Percentiles rank a stretch among this genome's conserved stretches.
Conservation (phyloP, 2,797 vertebrate genomes). For the Yasuhikotakia modesta region DNA sequence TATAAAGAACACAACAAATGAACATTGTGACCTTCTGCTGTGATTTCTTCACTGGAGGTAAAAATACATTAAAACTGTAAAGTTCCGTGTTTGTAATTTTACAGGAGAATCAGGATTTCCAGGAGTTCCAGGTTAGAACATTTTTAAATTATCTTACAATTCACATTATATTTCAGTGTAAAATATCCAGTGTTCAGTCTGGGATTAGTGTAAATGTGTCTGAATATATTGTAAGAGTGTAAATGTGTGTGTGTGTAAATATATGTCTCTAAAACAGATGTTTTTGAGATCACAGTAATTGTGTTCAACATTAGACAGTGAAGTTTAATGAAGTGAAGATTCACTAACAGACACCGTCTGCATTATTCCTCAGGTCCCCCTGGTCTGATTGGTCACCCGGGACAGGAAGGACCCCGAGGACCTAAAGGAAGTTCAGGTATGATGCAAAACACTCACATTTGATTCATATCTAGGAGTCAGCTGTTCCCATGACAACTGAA, state of each 20-base stretch:
- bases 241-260: too few relatives aligned
- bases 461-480: too few relatives aligned
- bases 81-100: slow-evolving; percentile 28
- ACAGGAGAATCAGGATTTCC: slow-evolving; percentile 86
- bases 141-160: neutral
- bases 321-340: too few relatives aligned
- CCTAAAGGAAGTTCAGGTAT: slow-evolving; percentile 90
- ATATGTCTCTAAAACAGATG: too few relatives aligned
- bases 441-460: neutral
- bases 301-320: too few relatives aligned
- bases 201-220: too few relatives aligned
- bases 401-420: slow-evolving; percentile 86
- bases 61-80: neutral
- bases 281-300: too few relatives aligned
- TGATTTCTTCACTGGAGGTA: neutral
- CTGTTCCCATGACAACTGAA: too few relatives aligned
- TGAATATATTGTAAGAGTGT: too few relatives aligned
- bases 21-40: neutral
- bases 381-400: slow-evolving; percentile 84
- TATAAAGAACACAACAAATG: neutral
- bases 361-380: slow-evolving; percentile 76
- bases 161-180: too few relatives aligned
- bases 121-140: slow-evolving; percentile 83
- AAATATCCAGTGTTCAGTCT: too few relatives aligned
- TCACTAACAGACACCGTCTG: neutral